A percentile compares a stretch with the other conserved stretches of the same genome.
phyloP scores from a whole-genome alignment of 2,113 vertebrate species.

The Mormyrus iriodes region DNA sequence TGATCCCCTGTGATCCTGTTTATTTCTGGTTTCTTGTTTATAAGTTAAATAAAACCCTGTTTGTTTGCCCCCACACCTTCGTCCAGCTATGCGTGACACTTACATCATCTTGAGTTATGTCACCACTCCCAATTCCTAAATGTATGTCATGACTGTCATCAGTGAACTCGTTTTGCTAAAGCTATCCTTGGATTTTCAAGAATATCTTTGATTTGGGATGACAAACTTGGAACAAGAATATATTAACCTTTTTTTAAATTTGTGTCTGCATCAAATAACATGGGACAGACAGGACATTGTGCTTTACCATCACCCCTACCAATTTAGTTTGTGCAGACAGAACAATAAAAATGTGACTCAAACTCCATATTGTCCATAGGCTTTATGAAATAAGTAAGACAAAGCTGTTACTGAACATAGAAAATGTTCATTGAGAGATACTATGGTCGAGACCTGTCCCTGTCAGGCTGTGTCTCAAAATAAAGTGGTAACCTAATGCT shows the following conservation, averaged over 20 bases:
- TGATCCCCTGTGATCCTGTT: too few species aligned
- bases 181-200: slow-evolving; percentile 15
- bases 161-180: too few species aligned
- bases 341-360: slow-evolving; percentile 32
- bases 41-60: too few species aligned
- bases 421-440: too few species aligned
- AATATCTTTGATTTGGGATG: slow-evolving; percentile 26
- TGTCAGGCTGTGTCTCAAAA: too few species aligned
- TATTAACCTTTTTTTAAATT: neutral
- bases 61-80: too few species aligned
- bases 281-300: too few species aligned
- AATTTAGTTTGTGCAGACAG: slow-evolving; percentile 18
- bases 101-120: slow-evolving; percentile 18
- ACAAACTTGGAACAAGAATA: slow-evolving; percentile 21
- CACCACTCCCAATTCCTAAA: neutral
- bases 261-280: too few species aligned
- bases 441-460: too few species aligned
- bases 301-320: neutral
- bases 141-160: slow-evolving; percentile 16
- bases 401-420: neutral
- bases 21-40: too few species aligned
- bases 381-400: slow-evolving; percentile 21
- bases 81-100: too few species aligned
- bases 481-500: too few species aligned
- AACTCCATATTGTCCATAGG: slow-evolving; percentile 28